phyloP scores from a whole-genome alignment of 2,797 vertebrate species.

The Thaleichthys pacificus region DNA sequence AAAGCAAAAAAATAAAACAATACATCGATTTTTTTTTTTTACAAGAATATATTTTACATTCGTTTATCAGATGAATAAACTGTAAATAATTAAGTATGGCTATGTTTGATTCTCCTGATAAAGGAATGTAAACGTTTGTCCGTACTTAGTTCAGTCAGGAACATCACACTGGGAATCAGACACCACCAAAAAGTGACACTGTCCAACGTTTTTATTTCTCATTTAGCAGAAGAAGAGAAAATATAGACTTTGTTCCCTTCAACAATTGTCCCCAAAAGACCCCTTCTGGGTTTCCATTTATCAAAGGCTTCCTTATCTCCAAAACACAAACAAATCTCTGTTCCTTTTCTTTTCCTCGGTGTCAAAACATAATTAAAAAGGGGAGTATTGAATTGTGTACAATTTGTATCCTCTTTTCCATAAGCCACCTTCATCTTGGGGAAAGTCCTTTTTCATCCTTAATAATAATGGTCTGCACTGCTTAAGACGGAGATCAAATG shows the following conservation, averaged over 20 bases:
- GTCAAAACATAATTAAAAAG: slow-evolving; percentile 74
- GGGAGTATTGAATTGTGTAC: slow-evolving; percentile 73
- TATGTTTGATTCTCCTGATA: background rate
- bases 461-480: slow-evolving; percentile 79
- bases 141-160: slow-evolving; percentile 7
- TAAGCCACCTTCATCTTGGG: slow-evolving; percentile 76
- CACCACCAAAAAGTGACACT: slow-evolving; percentile 31
- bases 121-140: background rate
- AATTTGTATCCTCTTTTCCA: slow-evolving; percentile 74
- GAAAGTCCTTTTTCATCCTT: slow-evolving; percentile 58
- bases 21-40: too few relatives aligned
- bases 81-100: background rate
- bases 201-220: slow-evolving; percentile 44
- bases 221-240: slow-evolving; percentile 41
- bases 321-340: slow-evolving; percentile 73
- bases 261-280: slow-evolving; percentile 59
- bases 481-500: slow-evolving; percentile 83
- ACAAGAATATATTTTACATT: too few relatives aligned
- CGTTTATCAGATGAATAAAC: too few relatives aligned
- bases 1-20: background rate
- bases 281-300: slow-evolving; percentile 42
- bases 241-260: slow-evolving; percentile 54
- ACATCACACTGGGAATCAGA: slow-evolving; percentile 32
- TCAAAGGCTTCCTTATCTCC: slow-evolving; percentile 58
- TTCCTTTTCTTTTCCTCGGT: slow-evolving; percentile 67